Evolutionary conservation across 2,797 vertebrate species (phyloP).

Genomic region (Telmatherina bonti): DNA sequence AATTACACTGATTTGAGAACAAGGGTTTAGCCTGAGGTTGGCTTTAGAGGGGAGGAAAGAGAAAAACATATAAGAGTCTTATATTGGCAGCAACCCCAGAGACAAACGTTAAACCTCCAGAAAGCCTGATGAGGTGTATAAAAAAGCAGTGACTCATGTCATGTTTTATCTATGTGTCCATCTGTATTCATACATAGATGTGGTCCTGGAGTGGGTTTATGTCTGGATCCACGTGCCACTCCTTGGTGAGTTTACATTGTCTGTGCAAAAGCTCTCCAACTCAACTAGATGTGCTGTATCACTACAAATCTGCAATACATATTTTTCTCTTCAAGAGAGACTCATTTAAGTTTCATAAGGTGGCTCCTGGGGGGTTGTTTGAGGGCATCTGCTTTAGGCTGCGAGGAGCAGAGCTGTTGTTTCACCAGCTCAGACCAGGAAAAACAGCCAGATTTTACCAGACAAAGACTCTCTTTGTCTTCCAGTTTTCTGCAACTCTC

Average conservation of each 20-base stretch:
- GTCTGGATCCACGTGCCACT: conserved; percentile 1
- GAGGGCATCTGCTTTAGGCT: background rate
- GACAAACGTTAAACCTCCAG: conserved; percentile 46
- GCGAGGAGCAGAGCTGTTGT: conserved; percentile 9
- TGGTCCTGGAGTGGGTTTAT: conserved; percentile 10
- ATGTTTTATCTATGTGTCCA: conserved; percentile 26
- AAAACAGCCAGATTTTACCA: conserved; percentile 32
- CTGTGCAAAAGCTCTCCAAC: conserved; percentile 30
- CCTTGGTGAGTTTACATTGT: background rate
- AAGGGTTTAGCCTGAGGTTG: conserved; percentile 33
- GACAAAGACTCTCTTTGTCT: conserved; percentile 32
- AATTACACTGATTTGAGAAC: conserved; percentile 19
- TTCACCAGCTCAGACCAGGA: conserved; percentile 25
- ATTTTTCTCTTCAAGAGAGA: conserved; percentile 10
- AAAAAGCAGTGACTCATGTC: conserved; percentile 58
- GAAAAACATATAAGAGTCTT: conserved; percentile 1
- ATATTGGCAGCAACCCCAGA: conserved; percentile 35
- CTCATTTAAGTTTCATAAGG: conserved; percentile 58
- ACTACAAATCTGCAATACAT: conserved; percentile 34
- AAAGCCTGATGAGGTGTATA: conserved; percentile 43
- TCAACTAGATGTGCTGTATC: conserved; percentile 39
- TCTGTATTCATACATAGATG: conserved; percentile 40
- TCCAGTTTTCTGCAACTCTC: conserved; percentile 3
- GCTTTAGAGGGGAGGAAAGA: conserved; percentile 5
- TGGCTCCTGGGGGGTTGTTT: conserved; percentile 21